These are phyloP conservation scores for Drosophila mercatorum DNA, from an alignment of 2,888 invertebrate genomes.

Conservation along the genomic window DNA sequence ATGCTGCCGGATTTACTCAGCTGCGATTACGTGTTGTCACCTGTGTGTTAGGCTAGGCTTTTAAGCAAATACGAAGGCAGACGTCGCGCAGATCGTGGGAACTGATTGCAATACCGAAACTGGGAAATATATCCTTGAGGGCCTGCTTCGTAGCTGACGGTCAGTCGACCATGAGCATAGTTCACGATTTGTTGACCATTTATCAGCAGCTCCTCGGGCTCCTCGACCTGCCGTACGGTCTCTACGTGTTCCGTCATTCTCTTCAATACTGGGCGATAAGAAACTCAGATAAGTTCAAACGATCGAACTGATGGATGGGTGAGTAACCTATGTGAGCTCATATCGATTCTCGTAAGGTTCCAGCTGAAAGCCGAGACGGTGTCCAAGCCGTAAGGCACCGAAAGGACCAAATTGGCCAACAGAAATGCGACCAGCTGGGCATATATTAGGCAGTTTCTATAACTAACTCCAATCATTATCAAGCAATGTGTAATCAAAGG, in stretches of 20 bases:
- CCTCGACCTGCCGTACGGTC: conserved; percentile 42
- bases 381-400: background rate
- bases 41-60: background rate
- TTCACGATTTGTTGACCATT: conserved; percentile 31
- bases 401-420: background rate
- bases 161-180: conserved; percentile 16
- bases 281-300: background rate
- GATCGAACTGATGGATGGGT: background rate
- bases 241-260: conserved; percentile 29
- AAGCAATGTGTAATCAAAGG: background rate
- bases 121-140: conserved; percentile 52
- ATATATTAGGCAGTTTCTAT: too few relatives aligned
- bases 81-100: background rate
- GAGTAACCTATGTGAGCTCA: conserved; percentile 32
- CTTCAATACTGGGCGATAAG: background rate
- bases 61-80: background rate
- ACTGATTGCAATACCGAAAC: conserved; percentile 12
- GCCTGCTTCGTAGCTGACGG: conserved; percentile 43
- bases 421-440: conserved; percentile 3
- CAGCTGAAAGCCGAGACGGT: conserved; percentile 4
- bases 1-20: conserved; percentile 12
- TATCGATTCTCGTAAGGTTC: conserved; percentile 33
- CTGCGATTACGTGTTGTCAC: conserved; percentile 25
- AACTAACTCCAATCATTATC: too few relatives aligned
- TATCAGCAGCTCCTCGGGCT: conserved; percentile 36